Evolutionary conservation across 2,797 vertebrate genomes (phyloP), one percentile per base, ranked within the genome.

Genomic region (Rhabdomys pumilio): DNA sequence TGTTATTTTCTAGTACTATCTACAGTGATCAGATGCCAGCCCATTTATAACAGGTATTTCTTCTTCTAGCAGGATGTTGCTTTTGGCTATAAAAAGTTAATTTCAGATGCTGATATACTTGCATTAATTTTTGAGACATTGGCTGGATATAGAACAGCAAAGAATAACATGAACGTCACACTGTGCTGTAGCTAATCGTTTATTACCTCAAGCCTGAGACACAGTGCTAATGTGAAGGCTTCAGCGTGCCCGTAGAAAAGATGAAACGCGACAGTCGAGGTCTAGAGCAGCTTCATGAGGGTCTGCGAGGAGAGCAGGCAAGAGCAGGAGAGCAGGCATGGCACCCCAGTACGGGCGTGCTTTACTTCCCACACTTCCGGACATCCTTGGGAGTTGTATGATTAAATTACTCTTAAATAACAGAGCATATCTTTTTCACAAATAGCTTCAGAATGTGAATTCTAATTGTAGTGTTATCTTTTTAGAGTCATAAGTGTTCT

Each of bases 41-140:
- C 97, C 98, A 98, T 98, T 98, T 98, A 94, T 98, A 99, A 98
- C 99, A 98, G 98, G 97, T 98, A 98, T 99, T 97, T 93, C 97
- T 97, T 96, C 94, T 98, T 96, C 97, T 99, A 99, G 98, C 98
- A 98, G 98, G 98, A 98, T 98, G 97, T 99, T 98, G 99, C 99
- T 99, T 96, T 98, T 99, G 99, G 99, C 99, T 98, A 99, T 99
- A 98, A 98, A 98, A 99, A 99, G 99, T 99, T 99, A 99, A 99
- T 99, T 99, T 99, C 98, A 99, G 98, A 99, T 99, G 98, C 98
- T 99, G 99, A 99, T 99, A 99, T 98, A 99, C 98, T 99, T 99
- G 98, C 98, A 99, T 99, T 99, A 99, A 99, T 99, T 99, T 99
- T 97, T 98, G 96, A 98, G 98, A 98, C 98, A 98, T 98, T 99